Evolutionary conservation across 2,113 vertebrate genomes (phyloP).

Genomic region (Hyperoodon ampullatus): DNA sequence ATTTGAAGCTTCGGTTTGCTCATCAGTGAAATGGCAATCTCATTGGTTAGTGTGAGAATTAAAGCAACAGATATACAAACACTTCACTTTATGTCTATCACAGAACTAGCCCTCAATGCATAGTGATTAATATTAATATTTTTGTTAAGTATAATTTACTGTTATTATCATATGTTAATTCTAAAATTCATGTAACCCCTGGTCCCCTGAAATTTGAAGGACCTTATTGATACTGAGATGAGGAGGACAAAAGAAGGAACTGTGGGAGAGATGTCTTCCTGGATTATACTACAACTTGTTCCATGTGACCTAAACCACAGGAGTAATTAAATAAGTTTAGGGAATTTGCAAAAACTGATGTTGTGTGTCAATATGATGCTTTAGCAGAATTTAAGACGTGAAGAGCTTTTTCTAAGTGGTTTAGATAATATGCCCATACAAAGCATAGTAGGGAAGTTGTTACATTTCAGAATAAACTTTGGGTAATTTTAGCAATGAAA

Average conservation of each 20-base stretch:
- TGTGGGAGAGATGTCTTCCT: neutral
- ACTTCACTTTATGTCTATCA: neutral
- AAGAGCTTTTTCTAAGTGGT: neutral
- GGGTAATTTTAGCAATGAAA: neutral
- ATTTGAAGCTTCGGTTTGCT: neutral
- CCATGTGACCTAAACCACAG: neutral
- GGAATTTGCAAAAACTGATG: neutral
- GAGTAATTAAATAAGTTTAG: neutral
- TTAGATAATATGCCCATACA: neutral
- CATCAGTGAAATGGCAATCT: neutral
- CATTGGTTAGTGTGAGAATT: neutral
- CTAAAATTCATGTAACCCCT: neutral
- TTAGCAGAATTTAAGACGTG: neutral
- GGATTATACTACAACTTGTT: neutral
- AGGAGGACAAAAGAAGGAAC: neutral
- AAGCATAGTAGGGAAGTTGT: neutral
- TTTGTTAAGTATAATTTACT: neutral
- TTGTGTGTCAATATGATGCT: neutral
- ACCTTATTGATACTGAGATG: neutral
- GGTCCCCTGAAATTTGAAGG: neutral
- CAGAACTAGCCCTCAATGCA: neutral
- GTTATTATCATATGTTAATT: neutral
- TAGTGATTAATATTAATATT: conserved; percentile 4
- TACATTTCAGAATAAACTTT: neutral
- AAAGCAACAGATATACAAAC: neutral